A percentile compares a stretch with the other conserved stretches of the same genome.
These are phyloP conservation scores for Hemicentrotus pulcherrimus DNA, from an alignment of 35 echinoderm and acorn worm species.

Conservation along the genomic window DNA sequence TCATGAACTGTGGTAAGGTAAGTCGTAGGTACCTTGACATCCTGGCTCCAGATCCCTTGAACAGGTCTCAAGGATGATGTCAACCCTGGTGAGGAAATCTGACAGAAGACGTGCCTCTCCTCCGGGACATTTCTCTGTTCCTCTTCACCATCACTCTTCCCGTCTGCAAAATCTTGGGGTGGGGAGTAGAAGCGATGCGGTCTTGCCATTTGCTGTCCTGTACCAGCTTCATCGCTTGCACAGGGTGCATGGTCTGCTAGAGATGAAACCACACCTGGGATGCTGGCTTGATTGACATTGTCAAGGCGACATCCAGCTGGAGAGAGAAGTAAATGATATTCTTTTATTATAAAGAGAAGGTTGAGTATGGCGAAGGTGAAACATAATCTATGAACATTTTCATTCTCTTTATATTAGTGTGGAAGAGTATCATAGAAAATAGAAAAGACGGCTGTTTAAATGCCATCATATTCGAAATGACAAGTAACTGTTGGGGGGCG, in stretches of 20 bases:
- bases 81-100: constrained; percentile 30
- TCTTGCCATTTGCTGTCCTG: neutral
- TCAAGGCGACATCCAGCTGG: constrained; percentile 26
- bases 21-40: neutral
- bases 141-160: neutral
- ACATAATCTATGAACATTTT: too few relatives aligned
- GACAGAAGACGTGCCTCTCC: neutral
- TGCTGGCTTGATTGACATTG: neutral
- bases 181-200: neutral
- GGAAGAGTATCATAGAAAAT: too few relatives aligned
- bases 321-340: neutral
- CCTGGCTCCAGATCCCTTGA: neutral
- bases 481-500: too few relatives aligned
- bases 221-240: constrained; percentile 25
- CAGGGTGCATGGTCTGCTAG: neutral
- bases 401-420: too few relatives aligned
- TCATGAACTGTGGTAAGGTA: neutral
- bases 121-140: neutral
- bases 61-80: neutral
- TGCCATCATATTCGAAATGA: too few relatives aligned
- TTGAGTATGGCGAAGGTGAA: too few relatives aligned
- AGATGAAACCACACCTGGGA: neutral
- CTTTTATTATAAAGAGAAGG: too few relatives aligned
- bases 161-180: constrained; percentile 15
- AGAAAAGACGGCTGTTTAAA: too few relatives aligned